A percentile compares a stretch with the other conserved stretches of the same genome.
These are phyloP conservation scores for Thalassoma bifasciatum DNA, from an alignment of 2,113 vertebrate species.

Conservation along the genomic window DNA sequence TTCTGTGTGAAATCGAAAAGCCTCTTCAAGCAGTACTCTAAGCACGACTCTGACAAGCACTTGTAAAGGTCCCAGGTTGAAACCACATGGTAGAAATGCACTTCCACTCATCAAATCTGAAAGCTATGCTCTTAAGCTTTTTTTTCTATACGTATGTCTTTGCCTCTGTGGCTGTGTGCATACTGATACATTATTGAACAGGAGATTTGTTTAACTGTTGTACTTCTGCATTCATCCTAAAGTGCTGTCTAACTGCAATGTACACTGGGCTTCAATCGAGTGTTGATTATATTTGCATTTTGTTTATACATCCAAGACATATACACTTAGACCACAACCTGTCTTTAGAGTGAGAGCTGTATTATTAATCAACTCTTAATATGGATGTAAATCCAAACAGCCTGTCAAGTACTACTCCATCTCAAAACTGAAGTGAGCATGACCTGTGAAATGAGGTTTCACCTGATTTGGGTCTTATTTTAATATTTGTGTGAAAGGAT, in stretches of 20 bases:
- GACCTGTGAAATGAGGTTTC: constrained; percentile 68
- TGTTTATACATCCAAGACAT: constrained; percentile 60
- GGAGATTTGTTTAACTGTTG: constrained; percentile 41
- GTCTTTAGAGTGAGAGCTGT: constrained; percentile 47
- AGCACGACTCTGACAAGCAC: constrained; percentile 66
- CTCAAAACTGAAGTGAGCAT: constrained; percentile 54
- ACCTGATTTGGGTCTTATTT: constrained; percentile 80
- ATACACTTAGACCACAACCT: constrained; percentile 51
- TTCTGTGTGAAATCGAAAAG: constrained; percentile 80
- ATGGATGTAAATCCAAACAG: constrained; percentile 74
- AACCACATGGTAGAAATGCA: constrained; percentile 69
- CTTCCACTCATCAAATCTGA: constrained; percentile 70
- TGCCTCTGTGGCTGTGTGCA: constrained; percentile 35
- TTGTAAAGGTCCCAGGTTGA: constrained; percentile 77
- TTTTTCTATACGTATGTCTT: constrained; percentile 28
- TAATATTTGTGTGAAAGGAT: constrained; percentile 85
- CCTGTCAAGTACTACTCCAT: constrained; percentile 59
- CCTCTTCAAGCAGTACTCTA: constrained; percentile 72
- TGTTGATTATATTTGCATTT: constrained; percentile 59
- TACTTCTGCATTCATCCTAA: constrained; percentile 42
- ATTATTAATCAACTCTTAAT: constrained; percentile 80
- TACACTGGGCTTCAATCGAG: constrained; percentile 30
- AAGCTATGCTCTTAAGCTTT: constrained; percentile 54
- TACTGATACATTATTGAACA: constrained; percentile 43
- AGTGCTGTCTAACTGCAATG: constrained; percentile 46